Evolutionary conservation across 2,797 vertebrate species (phyloP).

Genomic region (Alfaro cultratus): DNA sequence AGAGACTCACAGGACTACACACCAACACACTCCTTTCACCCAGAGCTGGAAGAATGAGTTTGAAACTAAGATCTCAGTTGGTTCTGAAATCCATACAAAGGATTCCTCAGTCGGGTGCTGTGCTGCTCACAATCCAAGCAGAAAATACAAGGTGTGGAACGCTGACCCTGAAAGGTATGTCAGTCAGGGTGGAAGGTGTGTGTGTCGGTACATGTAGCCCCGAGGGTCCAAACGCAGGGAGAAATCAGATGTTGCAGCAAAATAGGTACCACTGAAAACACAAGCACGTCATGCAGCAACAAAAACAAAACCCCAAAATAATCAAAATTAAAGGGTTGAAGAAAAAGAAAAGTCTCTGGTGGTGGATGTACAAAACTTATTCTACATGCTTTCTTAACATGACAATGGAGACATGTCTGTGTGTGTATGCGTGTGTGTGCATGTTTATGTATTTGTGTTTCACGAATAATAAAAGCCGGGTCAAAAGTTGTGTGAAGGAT

Average conservation of each 20-base stretch:
- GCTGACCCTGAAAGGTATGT: conserved; percentile 13
- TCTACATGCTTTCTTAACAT: conserved; percentile 58
- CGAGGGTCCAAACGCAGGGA: conserved; percentile 59
- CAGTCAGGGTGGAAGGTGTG: conserved; percentile 17
- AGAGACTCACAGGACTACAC: conserved; percentile 57
- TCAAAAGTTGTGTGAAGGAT: conserved; percentile 71
- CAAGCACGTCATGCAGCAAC: conserved; percentile 76
- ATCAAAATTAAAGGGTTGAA: conserved; percentile 46
- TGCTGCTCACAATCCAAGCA: conserved; percentile 28
- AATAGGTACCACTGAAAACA: conserved; percentile 77
- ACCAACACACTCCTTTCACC: conserved; percentile 54
- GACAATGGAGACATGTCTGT: conserved; percentile 45
- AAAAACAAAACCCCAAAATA: background rate
- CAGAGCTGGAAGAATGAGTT: conserved; percentile 24
- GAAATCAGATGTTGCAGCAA: conserved; percentile 72
- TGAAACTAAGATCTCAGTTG: conserved; percentile 29
- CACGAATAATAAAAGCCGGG: conserved; percentile 70
- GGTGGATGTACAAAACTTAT: conserved; percentile 56
- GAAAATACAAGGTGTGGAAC: conserved; percentile 12
- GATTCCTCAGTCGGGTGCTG: conserved; percentile 25
- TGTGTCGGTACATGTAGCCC: conserved; percentile 37
- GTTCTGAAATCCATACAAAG: conserved; percentile 17
- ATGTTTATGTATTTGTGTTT: conserved; percentile 51
- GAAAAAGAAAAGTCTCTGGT: conserved; percentile 56
- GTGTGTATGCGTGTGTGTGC: conserved; percentile 12